Percentiles rank a stretch among this genome's conserved stretches.
Conservation (phyloP, 2,888 invertebrate species). For the Elmis aenea region DNA sequence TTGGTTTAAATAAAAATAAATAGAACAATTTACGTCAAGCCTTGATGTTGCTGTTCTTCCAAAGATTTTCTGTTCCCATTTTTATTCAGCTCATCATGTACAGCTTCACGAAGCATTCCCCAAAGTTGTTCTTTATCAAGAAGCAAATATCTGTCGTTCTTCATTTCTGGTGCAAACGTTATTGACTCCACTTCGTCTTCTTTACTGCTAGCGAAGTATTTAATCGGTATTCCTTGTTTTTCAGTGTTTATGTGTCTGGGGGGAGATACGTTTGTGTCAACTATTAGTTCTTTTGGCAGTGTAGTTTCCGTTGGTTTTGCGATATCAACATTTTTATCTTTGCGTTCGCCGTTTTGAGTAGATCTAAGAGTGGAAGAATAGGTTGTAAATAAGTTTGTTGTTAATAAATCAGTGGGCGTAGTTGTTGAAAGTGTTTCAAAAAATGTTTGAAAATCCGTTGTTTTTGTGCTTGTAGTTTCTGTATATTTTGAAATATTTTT, state of each 20-base stretch:
- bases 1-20: conserved; percentile 1
- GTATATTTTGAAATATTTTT: background rate
- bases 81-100: conserved; percentile 34
- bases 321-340: background rate
- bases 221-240: conserved; percentile 27
- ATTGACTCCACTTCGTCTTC: conserved; percentile 23
- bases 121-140: conserved; percentile 57
- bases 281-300: conserved; percentile 23
- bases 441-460: too few relatives aligned
- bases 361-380: too few relatives aligned
- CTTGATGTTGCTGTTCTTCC: background rate
- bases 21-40: background rate
- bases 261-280: conserved; percentile 21
- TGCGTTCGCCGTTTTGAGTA: too few relatives aligned
- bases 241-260: conserved; percentile 35
- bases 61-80: conserved; percentile 6
- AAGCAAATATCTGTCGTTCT: conserved; percentile 53
- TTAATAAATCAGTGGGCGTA: background rate
- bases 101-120: conserved; percentile 58
- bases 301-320: background rate
- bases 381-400: too few relatives aligned
- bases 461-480: background rate
- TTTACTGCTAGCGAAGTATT: conserved; percentile 22
- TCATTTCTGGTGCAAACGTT: conserved; percentile 37
- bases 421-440: background rate